phyloP scores from a whole-genome alignment of 2,888 invertebrate species.

The Ornithoptera alexandrae region DNA sequence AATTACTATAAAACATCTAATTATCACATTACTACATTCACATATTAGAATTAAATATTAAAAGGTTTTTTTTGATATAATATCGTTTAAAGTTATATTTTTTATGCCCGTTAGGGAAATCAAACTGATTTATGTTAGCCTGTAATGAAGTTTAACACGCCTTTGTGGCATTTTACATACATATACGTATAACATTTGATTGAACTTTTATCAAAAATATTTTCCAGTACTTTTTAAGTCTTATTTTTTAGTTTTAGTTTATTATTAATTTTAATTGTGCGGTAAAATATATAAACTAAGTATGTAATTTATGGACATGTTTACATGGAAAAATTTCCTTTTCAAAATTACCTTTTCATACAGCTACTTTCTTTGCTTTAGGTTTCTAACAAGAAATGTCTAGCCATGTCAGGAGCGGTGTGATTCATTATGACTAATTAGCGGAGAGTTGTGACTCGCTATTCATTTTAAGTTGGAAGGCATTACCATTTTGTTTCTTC shows the following conservation, averaged over 20 bases:
- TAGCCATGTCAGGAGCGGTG: constrained; percentile 32
- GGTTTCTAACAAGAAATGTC: constrained; percentile 33
- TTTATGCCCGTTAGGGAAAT: not conserved
- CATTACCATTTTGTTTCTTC: constrained; percentile 26
- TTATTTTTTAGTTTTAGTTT: not conserved
- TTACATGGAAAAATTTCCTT: not conserved
- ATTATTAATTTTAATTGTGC: not conserved
- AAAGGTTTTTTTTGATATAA: not conserved
- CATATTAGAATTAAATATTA: not conserved
- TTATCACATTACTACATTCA: not conserved
- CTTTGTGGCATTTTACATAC: not conserved
- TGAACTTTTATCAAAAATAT: not conserved
- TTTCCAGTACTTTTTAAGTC: not conserved
- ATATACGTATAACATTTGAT: not conserved
- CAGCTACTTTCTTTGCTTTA: not conserved
- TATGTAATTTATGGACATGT: not conserved
- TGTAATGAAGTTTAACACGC: not conserved
- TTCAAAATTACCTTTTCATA: not conserved
- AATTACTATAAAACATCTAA: not conserved
- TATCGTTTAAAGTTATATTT: not conserved
- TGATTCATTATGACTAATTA: constrained; percentile 38
- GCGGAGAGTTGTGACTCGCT: constrained; percentile 27
- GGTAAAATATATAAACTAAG: too few species aligned
- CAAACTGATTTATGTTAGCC: not conserved
- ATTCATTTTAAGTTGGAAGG: constrained; percentile 27